These are phyloP conservation scores for Hylomyscus alleni DNA, from an alignment of 2,797 vertebrate genomes.

Conservation along the genomic window DNA sequence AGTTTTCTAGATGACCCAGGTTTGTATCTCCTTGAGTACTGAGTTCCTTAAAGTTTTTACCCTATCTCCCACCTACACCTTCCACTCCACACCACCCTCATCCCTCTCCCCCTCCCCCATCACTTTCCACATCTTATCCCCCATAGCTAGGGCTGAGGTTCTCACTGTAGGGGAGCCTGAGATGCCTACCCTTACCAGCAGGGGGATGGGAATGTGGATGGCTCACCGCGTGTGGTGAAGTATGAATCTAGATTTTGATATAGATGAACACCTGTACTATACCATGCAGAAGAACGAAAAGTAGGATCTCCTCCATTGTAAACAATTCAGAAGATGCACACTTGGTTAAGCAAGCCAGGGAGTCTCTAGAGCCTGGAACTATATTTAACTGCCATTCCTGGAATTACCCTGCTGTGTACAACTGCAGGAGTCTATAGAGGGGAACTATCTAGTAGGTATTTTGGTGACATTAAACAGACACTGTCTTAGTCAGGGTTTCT, in stretches of 20 bases:
- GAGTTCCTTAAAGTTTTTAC: not conserved
- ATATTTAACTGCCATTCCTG: not conserved
- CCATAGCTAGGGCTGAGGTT: not conserved
- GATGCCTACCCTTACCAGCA: too few species aligned
- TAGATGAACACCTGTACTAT: not conserved
- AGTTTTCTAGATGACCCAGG: not conserved
- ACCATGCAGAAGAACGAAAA: not conserved
- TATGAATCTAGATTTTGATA: not conserved
- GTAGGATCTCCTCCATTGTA: not conserved
- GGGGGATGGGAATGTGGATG: not conserved
- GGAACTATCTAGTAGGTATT: not conserved
- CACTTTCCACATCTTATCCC: not conserved
- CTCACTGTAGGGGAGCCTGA: not conserved
- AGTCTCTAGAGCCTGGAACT: not conserved
- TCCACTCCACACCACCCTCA: too few species aligned
- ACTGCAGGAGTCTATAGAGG: not conserved
- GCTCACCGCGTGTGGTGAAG: not conserved
- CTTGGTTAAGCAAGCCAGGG: not conserved
- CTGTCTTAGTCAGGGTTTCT: too few species aligned
- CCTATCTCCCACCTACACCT: not conserved
- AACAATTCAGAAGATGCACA: not conserved
- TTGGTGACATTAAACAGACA: not conserved
- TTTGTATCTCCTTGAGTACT: not conserved
- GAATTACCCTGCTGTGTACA: not conserved
- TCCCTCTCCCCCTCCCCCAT: too few species aligned